phyloP scores from a whole-genome alignment of 2,113 vertebrate genomes.

The Chroicocephalus ridibundus region DNA sequence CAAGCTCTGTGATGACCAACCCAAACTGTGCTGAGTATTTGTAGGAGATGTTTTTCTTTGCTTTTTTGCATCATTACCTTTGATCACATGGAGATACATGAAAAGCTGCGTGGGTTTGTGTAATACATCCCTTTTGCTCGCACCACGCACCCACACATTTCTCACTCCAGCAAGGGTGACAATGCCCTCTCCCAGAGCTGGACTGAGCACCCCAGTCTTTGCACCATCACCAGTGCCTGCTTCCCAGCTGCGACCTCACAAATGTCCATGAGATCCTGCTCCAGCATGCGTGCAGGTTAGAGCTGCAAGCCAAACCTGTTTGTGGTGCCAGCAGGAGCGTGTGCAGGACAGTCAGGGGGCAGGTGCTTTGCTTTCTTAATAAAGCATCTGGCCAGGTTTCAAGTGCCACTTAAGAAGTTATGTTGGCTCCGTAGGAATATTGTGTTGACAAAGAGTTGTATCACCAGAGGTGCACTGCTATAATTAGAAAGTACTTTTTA shows the following conservation, averaged over 20 bases:
- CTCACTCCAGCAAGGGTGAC: background rate
- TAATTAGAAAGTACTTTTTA: background rate
- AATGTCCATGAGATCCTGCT: background rate
- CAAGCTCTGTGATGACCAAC: background rate
- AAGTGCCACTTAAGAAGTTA: background rate
- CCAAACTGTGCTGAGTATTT: background rate
- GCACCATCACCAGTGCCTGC: background rate
- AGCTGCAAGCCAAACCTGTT: background rate
- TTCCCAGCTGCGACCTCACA: background rate
- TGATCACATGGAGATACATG: background rate
- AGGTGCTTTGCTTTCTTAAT: background rate
- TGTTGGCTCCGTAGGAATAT: background rate
- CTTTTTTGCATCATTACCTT: background rate
- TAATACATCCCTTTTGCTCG: background rate
- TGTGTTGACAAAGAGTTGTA: background rate
- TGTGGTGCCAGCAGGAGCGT: background rate
- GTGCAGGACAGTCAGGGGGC: background rate
- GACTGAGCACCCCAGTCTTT: background rate
- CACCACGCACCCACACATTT: background rate
- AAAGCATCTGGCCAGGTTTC: background rate
- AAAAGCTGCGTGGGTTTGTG: background rate
- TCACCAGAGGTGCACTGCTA: background rate
- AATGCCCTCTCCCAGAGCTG: background rate
- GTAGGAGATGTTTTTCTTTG: background rate
- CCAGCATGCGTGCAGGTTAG: background rate